These are phyloP conservation scores for Thereuonema tuberculata DNA, from an alignment of 1,140 invertebrate species.

Conservation along the genomic window DNA sequence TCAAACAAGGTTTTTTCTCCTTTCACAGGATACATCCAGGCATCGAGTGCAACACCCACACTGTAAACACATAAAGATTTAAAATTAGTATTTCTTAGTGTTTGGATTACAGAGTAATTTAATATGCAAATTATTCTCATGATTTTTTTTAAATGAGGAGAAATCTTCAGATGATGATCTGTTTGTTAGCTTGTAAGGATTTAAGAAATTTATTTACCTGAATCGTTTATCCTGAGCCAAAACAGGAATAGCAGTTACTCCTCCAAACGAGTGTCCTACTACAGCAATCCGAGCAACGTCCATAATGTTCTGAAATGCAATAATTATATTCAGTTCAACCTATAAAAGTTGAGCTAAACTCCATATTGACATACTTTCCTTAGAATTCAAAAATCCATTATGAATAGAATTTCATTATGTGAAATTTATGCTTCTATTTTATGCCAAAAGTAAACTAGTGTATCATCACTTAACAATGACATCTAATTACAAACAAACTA, in stretches of 20 bases:
- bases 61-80: constrained; percentile 27
- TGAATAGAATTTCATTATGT: no score
- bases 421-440: background rate
- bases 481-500: no score
- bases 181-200: no score
- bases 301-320: constrained; percentile 36
- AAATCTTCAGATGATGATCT: background rate
- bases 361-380: no score
- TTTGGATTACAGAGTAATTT: no score
- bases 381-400: no score
- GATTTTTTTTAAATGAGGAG: background rate
- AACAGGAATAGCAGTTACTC: constrained; percentile 42
- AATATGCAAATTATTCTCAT: background rate
- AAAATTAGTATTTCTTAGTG: no score
- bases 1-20: constrained; percentile 34
- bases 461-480: no score
- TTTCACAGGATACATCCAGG: constrained; percentile 54
- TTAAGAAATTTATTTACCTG: constrained; percentile 31
- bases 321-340: background rate
- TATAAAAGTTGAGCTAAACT: no score
- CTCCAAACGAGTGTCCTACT: constrained; percentile 54
- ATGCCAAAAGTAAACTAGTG: no score
- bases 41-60: constrained; percentile 44
- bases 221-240: constrained; percentile 39
- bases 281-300: constrained; percentile 40